Conservation (phyloP, 2,113 vertebrate species). For the Elaphurus davidianus region DNA sequence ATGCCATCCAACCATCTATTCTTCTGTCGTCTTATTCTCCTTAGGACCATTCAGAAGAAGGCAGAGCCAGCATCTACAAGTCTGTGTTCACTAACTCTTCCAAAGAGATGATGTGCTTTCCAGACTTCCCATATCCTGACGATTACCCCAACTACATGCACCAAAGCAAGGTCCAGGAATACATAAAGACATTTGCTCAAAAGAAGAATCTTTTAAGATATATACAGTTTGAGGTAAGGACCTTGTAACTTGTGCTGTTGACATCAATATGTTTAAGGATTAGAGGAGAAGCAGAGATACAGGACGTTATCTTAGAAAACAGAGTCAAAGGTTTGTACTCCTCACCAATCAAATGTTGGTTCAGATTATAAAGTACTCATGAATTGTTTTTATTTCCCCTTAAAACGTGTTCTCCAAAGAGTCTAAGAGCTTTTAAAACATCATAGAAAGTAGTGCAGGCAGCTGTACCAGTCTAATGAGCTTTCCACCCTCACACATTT, state of each 20-base stretch:
- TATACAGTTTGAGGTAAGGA: constrained; percentile 85
- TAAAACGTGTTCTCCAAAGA: not conserved
- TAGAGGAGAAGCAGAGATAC: not conserved
- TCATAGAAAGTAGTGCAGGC: not conserved
- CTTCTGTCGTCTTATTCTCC: not conserved
- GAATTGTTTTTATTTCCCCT: not conserved
- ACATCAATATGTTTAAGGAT: too few relatives aligned
- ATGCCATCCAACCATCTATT: not conserved
- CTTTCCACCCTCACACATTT: not conserved
- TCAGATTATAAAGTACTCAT: not conserved
- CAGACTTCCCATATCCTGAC: constrained; percentile 88
- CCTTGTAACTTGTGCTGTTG: not conserved
- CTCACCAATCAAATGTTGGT: not conserved
- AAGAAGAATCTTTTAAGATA: constrained; percentile 84
- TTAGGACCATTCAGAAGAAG: constrained; percentile 83
- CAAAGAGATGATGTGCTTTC: constrained; percentile 92
- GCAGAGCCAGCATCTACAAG: constrained; percentile 85
- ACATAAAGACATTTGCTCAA: constrained; percentile 82
- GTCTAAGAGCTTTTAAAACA: not conserved
- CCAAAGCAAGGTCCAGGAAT: constrained; percentile 83
- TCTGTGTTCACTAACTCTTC: constrained; percentile 88
- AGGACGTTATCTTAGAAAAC: not conserved
- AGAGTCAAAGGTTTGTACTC: not conserved
- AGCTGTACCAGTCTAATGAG: not conserved
- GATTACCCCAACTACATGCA: constrained; percentile 88